A percentile compares a stretch with the other conserved stretches of the same genome.
These are phyloP conservation scores for Malurus alboscapulatus DNA, from an alignment of 2,113 vertebrate genomes.

Conservation along the genomic window DNA sequence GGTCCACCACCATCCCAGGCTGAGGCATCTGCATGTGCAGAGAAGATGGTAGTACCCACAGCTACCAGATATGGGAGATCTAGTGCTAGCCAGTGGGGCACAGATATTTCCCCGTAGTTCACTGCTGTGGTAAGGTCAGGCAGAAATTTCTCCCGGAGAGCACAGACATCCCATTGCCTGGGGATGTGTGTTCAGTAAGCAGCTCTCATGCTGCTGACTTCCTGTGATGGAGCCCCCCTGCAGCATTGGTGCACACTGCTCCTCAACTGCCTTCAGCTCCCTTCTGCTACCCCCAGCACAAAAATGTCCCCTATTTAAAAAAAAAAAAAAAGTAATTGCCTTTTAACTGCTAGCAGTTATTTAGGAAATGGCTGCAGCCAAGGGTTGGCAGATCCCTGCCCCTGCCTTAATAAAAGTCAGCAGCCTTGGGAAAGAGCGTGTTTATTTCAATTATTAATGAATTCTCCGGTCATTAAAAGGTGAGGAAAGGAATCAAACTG, in stretches of 20 bases:
- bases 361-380: constrained; percentile 65
- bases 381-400: constrained; percentile 65
- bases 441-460: constrained; percentile 76
- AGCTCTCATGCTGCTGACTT: not conserved
- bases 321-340: constrained; percentile 24
- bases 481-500: constrained; percentile 59
- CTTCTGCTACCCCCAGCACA: not conserved
- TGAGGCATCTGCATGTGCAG: not conserved
- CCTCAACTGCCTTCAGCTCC: not conserved
- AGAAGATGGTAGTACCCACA: not conserved
- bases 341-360: constrained; percentile 67
- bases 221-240: not conserved
- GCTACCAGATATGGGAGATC: not conserved
- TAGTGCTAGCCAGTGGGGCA: not conserved
- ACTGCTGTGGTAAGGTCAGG: not conserved
- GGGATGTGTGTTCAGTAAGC: rapidly evolving
- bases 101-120: not conserved
- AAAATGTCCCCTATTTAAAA: constrained; percentile 9
- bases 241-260: not conserved
- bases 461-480: constrained; percentile 70
- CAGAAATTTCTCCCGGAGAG: not conserved
- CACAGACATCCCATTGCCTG: not conserved
- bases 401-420: constrained; percentile 65
- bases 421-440: constrained; percentile 53
- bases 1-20: not conserved